Evolutionary conservation across 2,888 invertebrate genomes (phyloP), one percentile per base, ranked within the genome.

Genomic region (Sphaeridia pumilis): DNA sequence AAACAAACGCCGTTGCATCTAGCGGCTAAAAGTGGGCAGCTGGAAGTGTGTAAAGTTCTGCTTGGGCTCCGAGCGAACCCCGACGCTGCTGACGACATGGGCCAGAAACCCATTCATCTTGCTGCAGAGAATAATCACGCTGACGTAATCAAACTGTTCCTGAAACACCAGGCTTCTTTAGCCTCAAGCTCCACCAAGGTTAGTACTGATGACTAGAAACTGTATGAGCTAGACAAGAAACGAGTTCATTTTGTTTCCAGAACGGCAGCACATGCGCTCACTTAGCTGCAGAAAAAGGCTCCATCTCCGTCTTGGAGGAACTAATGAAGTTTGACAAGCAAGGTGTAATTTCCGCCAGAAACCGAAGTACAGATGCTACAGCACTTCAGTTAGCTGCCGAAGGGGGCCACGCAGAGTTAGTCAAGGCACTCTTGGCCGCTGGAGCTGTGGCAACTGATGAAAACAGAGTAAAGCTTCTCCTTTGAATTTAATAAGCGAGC

Each of bases 231-330:
- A n/a, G n/a, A n/a, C n/a, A n/a, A n/a, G n/a, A n/a, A n/a, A n/a
- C n/a, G n/a, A n/a, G n/a, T n/a, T n/a, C n/a, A n/a, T n/a, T n/a
- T n/a, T n/a, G n/a, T n/a, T n/a, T n/a, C n/a, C n/a, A 80, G 77
- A 94, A 95, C 68, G 98, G 98, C 1, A 97, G 95, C 71, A 98
- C 97, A 0, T 97, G 97, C 70, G 98, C 98, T 7, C 98, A 98
- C 69, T 97, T 98, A 66, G 98, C 98, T 1, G 98, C 98, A 17
- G 89, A 92, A 75, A 93, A 94, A 73, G 94, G 97, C 50, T 93
- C 93, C 63, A 90, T 94, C 2, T 87, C 92, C 67, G 97, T 98
- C 61, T 89, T 98, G 63, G 92, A 94, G 71, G 98, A 98, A 70
- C 77, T 98, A 49, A 97, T 98, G 97, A 92, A 93, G 72, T 98